Base-by-base conservation (phyloP, 2,888 invertebrate genomes). In the Opisthograptis luteolata region DNA sequence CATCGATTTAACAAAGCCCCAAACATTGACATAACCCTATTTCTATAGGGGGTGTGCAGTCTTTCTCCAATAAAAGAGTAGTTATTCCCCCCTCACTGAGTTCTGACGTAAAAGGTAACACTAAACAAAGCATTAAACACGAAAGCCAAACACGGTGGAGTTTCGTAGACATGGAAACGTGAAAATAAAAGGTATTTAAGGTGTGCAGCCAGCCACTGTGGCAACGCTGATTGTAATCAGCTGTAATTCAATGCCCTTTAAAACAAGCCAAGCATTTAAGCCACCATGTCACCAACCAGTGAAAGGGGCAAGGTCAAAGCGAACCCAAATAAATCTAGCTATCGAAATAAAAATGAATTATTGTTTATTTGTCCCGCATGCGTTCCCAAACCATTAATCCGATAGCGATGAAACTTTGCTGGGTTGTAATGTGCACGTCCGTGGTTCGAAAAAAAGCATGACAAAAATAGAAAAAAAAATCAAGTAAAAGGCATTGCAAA, bases 111-210 rank as follows among this genome's bases (percentile, higher is more conserved):
- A 57, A 15, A 30, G 22, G 17, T 30, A 31, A 37, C 28, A 39
- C 50, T 51, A 52, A 59, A 51, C 51, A 54, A 22, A 39, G 28
- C 30, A 35, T 55, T 32, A 44, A 52, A 31, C 28, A 42, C 20
- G 22, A 39, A 50, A 50, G 44, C 22, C 37, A 25, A 43, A 30
- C 10, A 31, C 44, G 27, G 19, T 15, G 10, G 14, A 45, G 42
- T 48, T 43, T 40, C 19, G 37, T 35, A 48, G 37, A 45, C 34
- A 44, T 36, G 10, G n/a, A 32, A 55, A 41, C 13, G 12, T 19
- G 31, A 37, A 51, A 45, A 42, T 36, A 50, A 44, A 43, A 43
- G 20, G 12, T 13, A 20, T 9, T 28, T 34, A 17, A 32, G 30
- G 15, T 28, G 28, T 12, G 31, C 15, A 25, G 17, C 30, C 27